Conservation (phyloP, 2,888 invertebrate genomes). For the Aphrophora alni region DNA sequence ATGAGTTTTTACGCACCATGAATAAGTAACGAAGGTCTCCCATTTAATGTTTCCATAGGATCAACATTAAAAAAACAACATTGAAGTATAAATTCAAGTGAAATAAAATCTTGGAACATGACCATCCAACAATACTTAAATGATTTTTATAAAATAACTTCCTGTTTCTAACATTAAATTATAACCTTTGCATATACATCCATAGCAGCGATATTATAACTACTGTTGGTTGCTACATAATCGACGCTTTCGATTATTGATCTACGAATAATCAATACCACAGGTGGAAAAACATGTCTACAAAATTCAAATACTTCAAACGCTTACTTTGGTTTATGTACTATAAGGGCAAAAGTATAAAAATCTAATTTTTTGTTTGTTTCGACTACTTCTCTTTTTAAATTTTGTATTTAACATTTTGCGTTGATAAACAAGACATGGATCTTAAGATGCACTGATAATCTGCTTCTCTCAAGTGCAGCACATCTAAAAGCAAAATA, state of each 20-base stretch:
- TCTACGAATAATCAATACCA: neutral
- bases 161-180: too few relatives aligned
- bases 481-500: constrained; percentile 29
- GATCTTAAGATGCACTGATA: constrained; percentile 32
- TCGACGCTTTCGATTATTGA: neutral
- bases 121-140: too few relatives aligned
- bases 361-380: neutral
- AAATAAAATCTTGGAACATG: too few relatives aligned
- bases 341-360: neutral
- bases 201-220: neutral
- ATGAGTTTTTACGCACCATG: too few relatives aligned
- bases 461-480: constrained; percentile 7
- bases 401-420: neutral
- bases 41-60: too few relatives aligned
- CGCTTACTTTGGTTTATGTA: neutral
- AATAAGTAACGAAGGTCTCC: too few relatives aligned
- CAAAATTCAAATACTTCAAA: neutral
- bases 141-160: too few relatives aligned
- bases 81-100: too few relatives aligned
- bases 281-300: neutral
- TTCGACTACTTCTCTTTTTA: neutral
- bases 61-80: too few relatives aligned
- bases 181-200: neutral
- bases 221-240: too few relatives aligned
- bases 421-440: constrained; percentile 11